Evolutionary conservation across 2,113 vertebrate genomes (phyloP), one percentile per base, ranked within the genome.

Genomic region (Hemichromis elongatus): DNA sequence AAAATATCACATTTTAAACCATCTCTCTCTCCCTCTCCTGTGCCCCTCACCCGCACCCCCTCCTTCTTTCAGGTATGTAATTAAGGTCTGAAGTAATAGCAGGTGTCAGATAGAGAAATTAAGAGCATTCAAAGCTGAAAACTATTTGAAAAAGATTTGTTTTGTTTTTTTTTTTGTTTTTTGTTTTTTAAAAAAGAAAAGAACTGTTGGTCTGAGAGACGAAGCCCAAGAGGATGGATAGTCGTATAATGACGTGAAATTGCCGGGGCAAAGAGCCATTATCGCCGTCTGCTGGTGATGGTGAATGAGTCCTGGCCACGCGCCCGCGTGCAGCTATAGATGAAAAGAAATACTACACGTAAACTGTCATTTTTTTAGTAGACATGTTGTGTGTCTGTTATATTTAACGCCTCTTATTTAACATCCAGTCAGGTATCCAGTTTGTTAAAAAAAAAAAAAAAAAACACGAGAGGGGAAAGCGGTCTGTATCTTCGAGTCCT

Each of bases 221-320:
- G 79, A 84, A 89, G 68, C 79, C 57, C 77, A 54, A 47, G 42
- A 81, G 79, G 82, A 80, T 87, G 88, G 85, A 82, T 88, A 19
- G 50, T 26, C 77, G 19, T 40, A 40, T 81, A 87, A 85, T 86
- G 82, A 82, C 53, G 42, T 82, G 66, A 82, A 82, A 81, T 35
- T 78, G 56, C 9, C 52, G 81, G 86, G 90, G 91, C 42, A 89
- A 90, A 92, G 93, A 94, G 90, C 78, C 91, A 93, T 94, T 95
- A 97, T 95, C 97, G 97, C 97, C 98, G 97, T 97, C 97, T 98
- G 94, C 97, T 97, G 97, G 97, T 77, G 89, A 79, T 30, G 88
- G 57, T 37, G 84, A 11, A 88, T 1, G 81, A 40, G 54, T 81
- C 84, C 80, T 24, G 56, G 14, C 33, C 18, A 1, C 26, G 77